Evolutionary conservation across 2,797 vertebrate species (phyloP), one percentile per base, ranked within the genome.

Genomic region (Megalops cyprinoides): DNA sequence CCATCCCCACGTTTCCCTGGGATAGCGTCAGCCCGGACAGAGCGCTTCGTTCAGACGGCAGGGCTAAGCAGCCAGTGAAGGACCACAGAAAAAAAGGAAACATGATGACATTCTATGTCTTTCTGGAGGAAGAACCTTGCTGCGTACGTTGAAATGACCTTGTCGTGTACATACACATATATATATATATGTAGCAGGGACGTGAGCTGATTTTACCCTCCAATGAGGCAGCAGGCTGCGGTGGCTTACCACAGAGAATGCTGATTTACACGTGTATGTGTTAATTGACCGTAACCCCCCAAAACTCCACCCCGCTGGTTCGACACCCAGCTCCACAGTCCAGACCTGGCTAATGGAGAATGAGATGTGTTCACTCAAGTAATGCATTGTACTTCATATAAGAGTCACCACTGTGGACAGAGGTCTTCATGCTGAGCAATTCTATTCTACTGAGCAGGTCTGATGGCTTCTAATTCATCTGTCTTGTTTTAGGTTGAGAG

Each of bases 381-480:
- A 90, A 88, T 89, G 89, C 87, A 89, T 89, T 56, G 84, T 82
- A 88, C 90, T 92, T 91, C 90, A 91, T 89, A 85, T 82, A 87
- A 89, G 81, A 79, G 84, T 86, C 83, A 83, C 88, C 79, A 78
- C 25, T 31, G 18, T 23, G 44, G 79, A 60, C 20, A n/a, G 20
- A 10, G 56, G 34, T 75, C 71, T 80, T 74, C 71, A 74, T 15
- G 42, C 34, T 23, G 69, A 75, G 31, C 71, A 37, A 55, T 23
- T 55, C 10, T 76, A 28, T 23, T 23, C 74, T 28, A 23, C 23
- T 20, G 6, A 31, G 18, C 28, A 46, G 51, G 25, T 74, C 37
- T 44, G 53, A 42, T 0, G 42, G 49, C 39, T 14, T 28, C 37
- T 12, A 20, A 4, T 31, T 60, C 34, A 73, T 58, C 12, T n/a